Conservation (phyloP, 2,113 vertebrate species). For the Syrrhaptes paradoxus region DNA sequence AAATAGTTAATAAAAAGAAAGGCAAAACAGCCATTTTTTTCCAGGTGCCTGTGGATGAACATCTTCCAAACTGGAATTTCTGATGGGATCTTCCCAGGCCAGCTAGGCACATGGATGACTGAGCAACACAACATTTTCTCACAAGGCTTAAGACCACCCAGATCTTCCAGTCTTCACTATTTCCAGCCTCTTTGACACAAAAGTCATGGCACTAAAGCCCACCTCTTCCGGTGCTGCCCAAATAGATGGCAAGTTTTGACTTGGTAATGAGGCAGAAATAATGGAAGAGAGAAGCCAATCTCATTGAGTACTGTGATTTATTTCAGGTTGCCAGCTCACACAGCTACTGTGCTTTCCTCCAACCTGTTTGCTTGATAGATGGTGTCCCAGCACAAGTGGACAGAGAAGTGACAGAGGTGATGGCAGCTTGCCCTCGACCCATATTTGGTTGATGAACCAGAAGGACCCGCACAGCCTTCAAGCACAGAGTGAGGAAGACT, state of each 20-base stretch:
- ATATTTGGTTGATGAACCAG: conserved; percentile 43
- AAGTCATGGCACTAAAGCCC: rapidly evolving
- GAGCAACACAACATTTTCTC: rapidly evolving
- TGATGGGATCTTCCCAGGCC: neutral
- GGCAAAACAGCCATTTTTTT: no score
- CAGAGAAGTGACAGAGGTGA: conserved; percentile 32
- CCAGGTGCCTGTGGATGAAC: neutral
- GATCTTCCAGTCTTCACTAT: neutral
- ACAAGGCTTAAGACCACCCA: neutral
- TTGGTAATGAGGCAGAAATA: neutral
- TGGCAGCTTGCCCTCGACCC: neutral
- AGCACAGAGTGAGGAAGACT: neutral
- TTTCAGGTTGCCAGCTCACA: conserved; percentile 14
- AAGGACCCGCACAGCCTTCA: neutral
- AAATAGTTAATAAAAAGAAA: neutral
- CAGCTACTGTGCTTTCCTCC: neutral
- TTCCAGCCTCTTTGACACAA: neutral
- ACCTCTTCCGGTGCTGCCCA: neutral
- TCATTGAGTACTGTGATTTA: neutral
- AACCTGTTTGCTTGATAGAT: conserved; percentile 38
- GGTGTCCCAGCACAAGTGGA: neutral
- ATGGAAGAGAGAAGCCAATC: rapidly evolving
- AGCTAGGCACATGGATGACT: neutral
- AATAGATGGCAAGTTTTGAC: neutral
- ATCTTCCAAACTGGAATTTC: neutral